Evolutionary conservation across 92 coral and sea anemone species (phyloP).

Genomic region (Porites rus): DNA sequence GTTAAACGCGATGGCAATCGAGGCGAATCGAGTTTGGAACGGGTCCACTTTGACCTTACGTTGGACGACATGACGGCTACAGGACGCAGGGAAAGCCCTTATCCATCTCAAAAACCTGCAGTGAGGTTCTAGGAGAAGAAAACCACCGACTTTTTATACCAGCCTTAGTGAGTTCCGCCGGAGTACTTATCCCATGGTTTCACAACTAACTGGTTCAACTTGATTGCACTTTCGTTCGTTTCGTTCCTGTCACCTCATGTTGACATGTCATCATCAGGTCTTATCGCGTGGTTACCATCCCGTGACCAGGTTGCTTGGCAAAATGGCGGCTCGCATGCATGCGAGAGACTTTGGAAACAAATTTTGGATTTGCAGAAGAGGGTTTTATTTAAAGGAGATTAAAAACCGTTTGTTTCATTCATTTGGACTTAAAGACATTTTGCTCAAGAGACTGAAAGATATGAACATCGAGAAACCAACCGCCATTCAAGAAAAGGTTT

Average conservation of each 20-base stretch:
- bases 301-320: constrained; percentile 13
- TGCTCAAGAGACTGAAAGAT: constrained; percentile 67
- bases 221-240: not conserved
- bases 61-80: constrained; percentile 55
- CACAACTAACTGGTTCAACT: not conserved
- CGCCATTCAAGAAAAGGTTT: constrained; percentile 84
- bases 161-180: not conserved
- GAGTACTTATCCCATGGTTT: not conserved
- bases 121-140: not conserved
- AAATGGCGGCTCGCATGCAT: constrained; percentile 68
- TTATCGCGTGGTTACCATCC: constrained; percentile 26
- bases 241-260: not conserved
- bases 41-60: constrained; percentile 83
- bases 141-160: not conserved
- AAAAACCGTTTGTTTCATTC: constrained; percentile 68
- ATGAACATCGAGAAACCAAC: constrained; percentile 68
- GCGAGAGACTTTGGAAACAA: not conserved
- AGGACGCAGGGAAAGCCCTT: not conserved
- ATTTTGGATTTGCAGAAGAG: not conserved
- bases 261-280: constrained; percentile 27
- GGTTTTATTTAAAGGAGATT: constrained; percentile 18
- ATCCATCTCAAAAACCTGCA: not conserved
- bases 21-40: constrained; percentile 84
- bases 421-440: constrained; percentile 63
- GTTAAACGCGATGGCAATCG: constrained; percentile 74